Percentiles rank a stretch among this genome's conserved stretches.
Evolutionary conservation across 2,888 invertebrate species (phyloP).

Genomic region (Disparrhopalites patrizii): DNA sequence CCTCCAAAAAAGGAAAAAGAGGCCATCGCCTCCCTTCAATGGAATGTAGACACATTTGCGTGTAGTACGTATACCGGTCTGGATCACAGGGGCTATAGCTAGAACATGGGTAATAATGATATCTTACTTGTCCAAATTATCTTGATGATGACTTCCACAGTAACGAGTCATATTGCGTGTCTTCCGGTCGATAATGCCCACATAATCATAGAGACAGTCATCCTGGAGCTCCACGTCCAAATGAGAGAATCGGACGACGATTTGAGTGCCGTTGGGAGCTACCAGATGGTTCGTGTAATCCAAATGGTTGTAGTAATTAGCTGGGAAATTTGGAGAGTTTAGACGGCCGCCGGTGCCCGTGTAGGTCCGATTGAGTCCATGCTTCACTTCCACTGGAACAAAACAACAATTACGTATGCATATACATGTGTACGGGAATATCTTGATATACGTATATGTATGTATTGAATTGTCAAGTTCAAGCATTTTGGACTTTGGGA

Average conservation of each 20-base stretch:
- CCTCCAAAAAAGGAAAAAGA: too few species aligned
- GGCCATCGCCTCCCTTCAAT: not conserved
- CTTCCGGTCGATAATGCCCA: slow-evolving; percentile 58
- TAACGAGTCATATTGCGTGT: slow-evolving; percentile 38
- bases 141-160: slow-evolving; percentile 38
- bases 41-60: not conserved
- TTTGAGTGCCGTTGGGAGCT: slow-evolving; percentile 63
- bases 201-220: slow-evolving; percentile 74
- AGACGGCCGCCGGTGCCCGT: slow-evolving; percentile 63
- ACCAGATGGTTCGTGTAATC: slow-evolving; percentile 66
- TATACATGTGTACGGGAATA: not conserved
- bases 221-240: slow-evolving; percentile 71
- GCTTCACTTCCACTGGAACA: slow-evolving; percentile 55
- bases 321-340: slow-evolving; percentile 67
- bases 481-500: too few species aligned
- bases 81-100: too few species aligned
- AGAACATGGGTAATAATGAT: too few species aligned
- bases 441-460: too few species aligned
- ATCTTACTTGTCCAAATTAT: slow-evolving; percentile 42
- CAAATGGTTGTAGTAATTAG: slow-evolving; percentile 66
- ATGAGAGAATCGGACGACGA: slow-evolving; percentile 65
- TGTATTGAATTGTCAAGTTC: too few species aligned
- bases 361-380: slow-evolving; percentile 60
- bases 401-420: not conserved
- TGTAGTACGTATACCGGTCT: too few species aligned